phyloP scores from a whole-genome alignment of 2,888 invertebrate genomes.

The Diachrysia chrysitis region DNA sequence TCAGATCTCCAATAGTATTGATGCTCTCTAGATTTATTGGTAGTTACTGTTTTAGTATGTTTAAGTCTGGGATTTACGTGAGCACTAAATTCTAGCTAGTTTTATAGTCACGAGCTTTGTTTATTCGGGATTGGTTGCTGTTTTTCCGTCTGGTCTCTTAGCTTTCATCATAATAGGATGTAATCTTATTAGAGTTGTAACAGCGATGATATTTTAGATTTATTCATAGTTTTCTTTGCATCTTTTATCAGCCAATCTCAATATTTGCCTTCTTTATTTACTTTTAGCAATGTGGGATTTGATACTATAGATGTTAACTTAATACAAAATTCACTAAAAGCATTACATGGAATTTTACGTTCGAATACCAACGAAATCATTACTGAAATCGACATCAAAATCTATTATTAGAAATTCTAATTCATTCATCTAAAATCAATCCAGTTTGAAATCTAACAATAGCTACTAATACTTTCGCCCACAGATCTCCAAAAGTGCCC shows the following conservation, averaged over 20 bases:
- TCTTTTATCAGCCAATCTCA: background rate
- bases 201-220: background rate
- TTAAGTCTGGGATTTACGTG: background rate
- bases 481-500: conserved; percentile 31
- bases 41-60: background rate
- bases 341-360: background rate
- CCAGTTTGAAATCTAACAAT: conserved; percentile 3
- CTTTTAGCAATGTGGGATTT: background rate
- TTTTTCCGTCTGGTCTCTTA: conserved; percentile 1
- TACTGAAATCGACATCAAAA: background rate
- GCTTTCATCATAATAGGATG: background rate
- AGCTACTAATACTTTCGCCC: conserved; percentile 6
- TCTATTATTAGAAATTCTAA: background rate
- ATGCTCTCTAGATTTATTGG: conserved; percentile 2
- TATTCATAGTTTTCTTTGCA: background rate
- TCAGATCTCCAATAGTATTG: background rate
- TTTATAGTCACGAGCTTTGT: background rate
- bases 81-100: background rate
- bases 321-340: background rate
- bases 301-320: background rate
- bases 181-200: background rate
- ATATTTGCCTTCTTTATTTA: background rate
- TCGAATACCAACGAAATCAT: background rate
- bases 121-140: background rate
- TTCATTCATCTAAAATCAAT: background rate